A percentile compares a stretch with the other conserved stretches of the same genome.
These are phyloP conservation scores for Panthera tigris DNA, from an alignment of 2,113 vertebrate genomes.

Conservation along the genomic window DNA sequence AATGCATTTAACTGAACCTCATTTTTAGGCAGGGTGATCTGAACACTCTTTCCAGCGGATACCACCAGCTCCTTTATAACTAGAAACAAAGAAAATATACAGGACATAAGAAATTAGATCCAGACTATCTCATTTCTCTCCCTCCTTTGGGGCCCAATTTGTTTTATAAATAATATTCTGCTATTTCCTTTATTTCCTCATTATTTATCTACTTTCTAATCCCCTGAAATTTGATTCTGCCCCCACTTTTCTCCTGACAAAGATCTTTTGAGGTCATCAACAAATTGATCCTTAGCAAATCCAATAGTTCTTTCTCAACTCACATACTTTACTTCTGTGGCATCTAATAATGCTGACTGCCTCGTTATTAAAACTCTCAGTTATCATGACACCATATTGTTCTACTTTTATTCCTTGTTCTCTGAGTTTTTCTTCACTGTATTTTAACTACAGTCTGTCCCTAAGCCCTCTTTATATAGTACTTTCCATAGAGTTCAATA, in stretches of 20 bases:
- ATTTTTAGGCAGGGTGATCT: constrained; percentile 94
- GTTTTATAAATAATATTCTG: constrained; percentile 23
- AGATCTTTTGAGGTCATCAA: constrained; percentile 7
- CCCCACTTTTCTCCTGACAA: background rate
- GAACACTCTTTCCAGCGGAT: constrained; percentile 94
- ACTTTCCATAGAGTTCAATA: constrained; percentile 50
- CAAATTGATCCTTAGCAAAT: constrained; percentile 24
- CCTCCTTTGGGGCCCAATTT: background rate
- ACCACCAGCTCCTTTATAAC: constrained; percentile 93
- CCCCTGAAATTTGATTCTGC: constrained; percentile 5
- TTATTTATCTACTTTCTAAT: background rate
- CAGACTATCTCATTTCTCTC: background rate
- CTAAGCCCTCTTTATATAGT: background rate
- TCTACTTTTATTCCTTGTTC: constrained; percentile 6
- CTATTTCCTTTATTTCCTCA: constrained; percentile 25
- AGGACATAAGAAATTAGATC: constrained; percentile 51
- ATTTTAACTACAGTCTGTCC: background rate
- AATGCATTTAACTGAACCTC: constrained; percentile 95
- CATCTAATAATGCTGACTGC: background rate
- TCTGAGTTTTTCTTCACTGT: background rate
- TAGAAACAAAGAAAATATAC: constrained; percentile 70
- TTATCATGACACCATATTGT: background rate
- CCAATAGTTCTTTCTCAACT: background rate
- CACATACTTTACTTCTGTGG: background rate
- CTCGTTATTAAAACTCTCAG: background rate